A percentile compares a stretch with the other conserved stretches of the same genome.
Evolutionary conservation across 2,888 invertebrate genomes (phyloP).

Genomic region (Beris morrisii): DNA sequence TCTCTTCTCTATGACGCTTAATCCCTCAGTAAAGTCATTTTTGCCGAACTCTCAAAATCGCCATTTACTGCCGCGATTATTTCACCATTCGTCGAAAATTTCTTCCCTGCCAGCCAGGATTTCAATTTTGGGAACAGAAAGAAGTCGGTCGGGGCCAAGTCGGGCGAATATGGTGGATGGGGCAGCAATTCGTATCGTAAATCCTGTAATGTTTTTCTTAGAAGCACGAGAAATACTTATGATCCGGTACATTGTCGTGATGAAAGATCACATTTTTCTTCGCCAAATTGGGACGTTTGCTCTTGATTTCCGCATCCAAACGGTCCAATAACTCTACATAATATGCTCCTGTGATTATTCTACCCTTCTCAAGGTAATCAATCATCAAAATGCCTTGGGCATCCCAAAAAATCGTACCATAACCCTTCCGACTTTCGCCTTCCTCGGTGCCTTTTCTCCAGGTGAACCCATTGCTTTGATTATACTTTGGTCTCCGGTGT

Average conservation of each 20-base stretch:
- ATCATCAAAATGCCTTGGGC: no score
- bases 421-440: constrained; percentile 45
- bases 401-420: no score
- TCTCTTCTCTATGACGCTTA: neutral
- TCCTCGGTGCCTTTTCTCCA: constrained; percentile 41
- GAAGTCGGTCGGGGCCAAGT: constrained; percentile 13
- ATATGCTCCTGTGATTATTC: no score
- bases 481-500: no score
- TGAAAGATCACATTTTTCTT: constrained; percentile 18
- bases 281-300: constrained; percentile 23
- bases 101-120: constrained; percentile 10
- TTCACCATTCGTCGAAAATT: constrained; percentile 9
- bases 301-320: neutral
- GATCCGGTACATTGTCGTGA: neutral
- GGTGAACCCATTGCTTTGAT: constrained; percentile 7
- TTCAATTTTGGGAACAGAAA: constrained; percentile 15
- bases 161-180: constrained; percentile 15
- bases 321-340: no score
- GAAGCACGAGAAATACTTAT: no score
- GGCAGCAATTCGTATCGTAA: constrained; percentile 18
- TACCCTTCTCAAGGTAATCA: no score
- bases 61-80: neutral
- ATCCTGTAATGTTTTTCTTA: neutral
- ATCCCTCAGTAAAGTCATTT: neutral
- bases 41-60: neutral